Percentiles rank a stretch among this genome's conserved stretches.
Evolutionary conservation across 2,113 vertebrate species (phyloP).

Genomic region (Erythrolamprus reginae): DNA sequence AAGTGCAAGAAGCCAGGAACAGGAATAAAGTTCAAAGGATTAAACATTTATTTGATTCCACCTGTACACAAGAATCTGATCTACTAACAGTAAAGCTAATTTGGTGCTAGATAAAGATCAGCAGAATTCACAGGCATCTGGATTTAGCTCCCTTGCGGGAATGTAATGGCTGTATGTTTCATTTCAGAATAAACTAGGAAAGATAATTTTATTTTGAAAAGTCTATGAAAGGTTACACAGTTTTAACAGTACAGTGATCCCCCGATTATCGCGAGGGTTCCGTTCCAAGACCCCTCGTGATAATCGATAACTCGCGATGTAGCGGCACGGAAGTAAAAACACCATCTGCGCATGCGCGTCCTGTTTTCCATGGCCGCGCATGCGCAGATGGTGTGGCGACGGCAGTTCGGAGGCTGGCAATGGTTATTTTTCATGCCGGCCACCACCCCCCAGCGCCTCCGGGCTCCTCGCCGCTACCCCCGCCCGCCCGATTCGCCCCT

Average conservation of each 20-base stretch:
- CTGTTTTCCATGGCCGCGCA: no score
- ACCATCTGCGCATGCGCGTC: no score
- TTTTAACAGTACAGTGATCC: neutral
- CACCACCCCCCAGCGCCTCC: no score
- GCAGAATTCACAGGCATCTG: neutral
- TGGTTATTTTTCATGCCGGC: no score
- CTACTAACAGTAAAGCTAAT: neutral
- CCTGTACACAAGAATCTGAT: neutral
- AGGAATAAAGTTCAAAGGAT: neutral
- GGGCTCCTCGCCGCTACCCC: no score
- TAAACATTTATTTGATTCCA: neutral
- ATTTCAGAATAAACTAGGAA: neutral
- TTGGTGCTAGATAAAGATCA: neutral
- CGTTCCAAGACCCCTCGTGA: no score
- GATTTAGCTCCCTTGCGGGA: neutral
- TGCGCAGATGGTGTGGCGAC: no score
- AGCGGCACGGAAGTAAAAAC: no score
- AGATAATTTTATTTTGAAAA: neutral
- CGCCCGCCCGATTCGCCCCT: no score
- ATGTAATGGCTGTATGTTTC: neutral
- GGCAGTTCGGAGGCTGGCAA: no score
- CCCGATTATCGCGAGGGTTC: no score
- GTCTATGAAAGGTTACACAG: neutral
- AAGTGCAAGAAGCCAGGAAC: neutral
- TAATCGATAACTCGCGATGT: no score